Evolutionary conservation across 2,888 invertebrate genomes (phyloP).

Genomic region (Lycaena phlaeas): DNA sequence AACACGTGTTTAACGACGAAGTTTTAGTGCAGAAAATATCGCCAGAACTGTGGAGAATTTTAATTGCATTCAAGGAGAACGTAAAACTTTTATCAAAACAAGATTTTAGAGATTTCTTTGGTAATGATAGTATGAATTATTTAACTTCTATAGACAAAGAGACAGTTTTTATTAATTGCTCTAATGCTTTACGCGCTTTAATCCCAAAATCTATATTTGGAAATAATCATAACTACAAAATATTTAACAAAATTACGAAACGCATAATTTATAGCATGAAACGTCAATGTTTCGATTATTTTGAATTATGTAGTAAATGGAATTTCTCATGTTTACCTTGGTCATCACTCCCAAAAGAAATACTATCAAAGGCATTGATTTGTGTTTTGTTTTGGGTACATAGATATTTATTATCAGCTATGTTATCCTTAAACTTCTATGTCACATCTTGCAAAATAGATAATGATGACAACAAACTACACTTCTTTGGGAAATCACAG

Average conservation of each 20-base stretch:
- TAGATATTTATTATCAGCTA: conserved; percentile 42
- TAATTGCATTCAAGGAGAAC: conserved; percentile 35
- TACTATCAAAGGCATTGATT: conserved; percentile 30
- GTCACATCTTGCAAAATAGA: conserved; percentile 57
- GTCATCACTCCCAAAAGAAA: conserved; percentile 26
- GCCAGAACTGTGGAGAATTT: conserved; percentile 26
- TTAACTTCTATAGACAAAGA: conserved; percentile 37
- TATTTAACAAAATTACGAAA: conserved; percentile 38
- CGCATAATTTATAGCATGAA: conserved; percentile 48
- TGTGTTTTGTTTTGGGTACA: conserved; percentile 53
- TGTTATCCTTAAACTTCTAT: conserved; percentile 54
- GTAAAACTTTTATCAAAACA: conserved; percentile 29
- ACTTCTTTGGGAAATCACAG: conserved; percentile 52
- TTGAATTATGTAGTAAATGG: conserved; percentile 39
- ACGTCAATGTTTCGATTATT: conserved; percentile 40
- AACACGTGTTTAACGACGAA: conserved; percentile 30
- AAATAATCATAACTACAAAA: conserved; percentile 38
- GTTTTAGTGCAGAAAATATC: conserved; percentile 29
- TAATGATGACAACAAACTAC: conserved; percentile 52
- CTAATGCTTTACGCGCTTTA: conserved; percentile 36
- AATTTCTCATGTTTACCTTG: conserved; percentile 35
- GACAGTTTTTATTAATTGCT: conserved; percentile 33
- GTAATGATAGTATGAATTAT: conserved; percentile 10
- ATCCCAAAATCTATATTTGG: conserved; percentile 44
- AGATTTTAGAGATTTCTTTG: conserved; percentile 45